Evolutionary conservation across 2,113 vertebrate genomes (phyloP).

Genomic region (Protobothrops mucrosquamatus): DNA sequence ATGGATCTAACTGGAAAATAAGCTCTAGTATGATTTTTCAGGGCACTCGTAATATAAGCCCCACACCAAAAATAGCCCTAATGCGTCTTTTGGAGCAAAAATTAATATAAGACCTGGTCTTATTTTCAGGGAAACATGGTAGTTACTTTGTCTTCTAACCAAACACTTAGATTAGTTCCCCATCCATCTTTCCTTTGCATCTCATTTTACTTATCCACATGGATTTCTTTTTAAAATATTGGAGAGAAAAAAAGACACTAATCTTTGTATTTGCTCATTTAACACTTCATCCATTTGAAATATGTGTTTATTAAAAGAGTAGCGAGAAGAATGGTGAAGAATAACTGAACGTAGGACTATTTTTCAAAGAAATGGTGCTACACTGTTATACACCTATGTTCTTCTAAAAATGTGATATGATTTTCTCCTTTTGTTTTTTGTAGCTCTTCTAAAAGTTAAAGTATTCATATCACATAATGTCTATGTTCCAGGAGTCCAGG

Average conservation of each 20-base stretch:
- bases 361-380: neutral
- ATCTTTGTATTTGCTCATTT: neutral
- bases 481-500: neutral
- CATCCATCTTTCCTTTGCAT: too few species aligned
- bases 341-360: neutral
- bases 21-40: too few species aligned
- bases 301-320: neutral
- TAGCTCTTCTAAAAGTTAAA: neutral
- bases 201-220: neutral
- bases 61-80: too few species aligned
- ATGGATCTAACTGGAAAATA: neutral
- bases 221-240: neutral
- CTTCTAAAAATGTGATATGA: slow-evolving; percentile 1
- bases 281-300: neutral
- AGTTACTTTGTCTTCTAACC: neutral
- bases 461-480: neutral
- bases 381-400: neutral
- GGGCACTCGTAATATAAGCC: too few species aligned
- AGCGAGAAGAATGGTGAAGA: neutral
- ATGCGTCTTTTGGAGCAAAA: too few species aligned
- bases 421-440: slow-evolving; percentile 20
- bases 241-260: neutral
- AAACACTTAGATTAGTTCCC: neutral
- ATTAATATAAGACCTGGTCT: too few species aligned
- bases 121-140: too few species aligned